Evolutionary conservation across 2,797 vertebrate genomes (phyloP).

Genomic region (Oryzias sinensis): DNA sequence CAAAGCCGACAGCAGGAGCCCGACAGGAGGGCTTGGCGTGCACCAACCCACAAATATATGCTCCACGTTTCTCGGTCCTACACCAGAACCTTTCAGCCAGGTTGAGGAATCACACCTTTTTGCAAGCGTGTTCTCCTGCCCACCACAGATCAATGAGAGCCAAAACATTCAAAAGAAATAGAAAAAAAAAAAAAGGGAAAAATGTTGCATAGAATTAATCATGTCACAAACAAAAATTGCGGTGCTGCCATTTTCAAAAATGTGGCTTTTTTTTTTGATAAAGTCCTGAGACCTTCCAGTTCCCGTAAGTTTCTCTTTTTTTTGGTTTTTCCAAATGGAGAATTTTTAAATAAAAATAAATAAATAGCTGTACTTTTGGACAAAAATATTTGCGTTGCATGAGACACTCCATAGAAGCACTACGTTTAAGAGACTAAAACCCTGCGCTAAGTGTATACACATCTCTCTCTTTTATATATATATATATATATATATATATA

Average conservation of each 20-base stretch:
- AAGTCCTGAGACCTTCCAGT: slow-evolving; percentile 72
- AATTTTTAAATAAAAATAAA: slow-evolving; percentile 43
- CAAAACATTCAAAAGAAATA: neutral
- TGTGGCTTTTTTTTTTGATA: slow-evolving; percentile 45
- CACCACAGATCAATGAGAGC: slow-evolving; percentile 40
- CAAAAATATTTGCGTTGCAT: slow-evolving; percentile 68
- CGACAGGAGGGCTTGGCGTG: slow-evolving; percentile 69
- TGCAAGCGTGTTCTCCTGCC: slow-evolving; percentile 30
- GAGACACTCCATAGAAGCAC: slow-evolving; percentile 63
- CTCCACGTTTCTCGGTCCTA: too few relatives aligned
- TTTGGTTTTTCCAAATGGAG: slow-evolving; percentile 54
- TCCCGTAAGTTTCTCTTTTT: slow-evolving; percentile 26
- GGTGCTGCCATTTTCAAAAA: slow-evolving; percentile 54
- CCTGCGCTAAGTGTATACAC: slow-evolving; percentile 72
- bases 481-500: slow-evolving; percentile 47
- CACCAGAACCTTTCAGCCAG: slow-evolving; percentile 31
- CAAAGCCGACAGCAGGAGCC: slow-evolving; percentile 83
- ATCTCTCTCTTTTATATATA: slow-evolving; percentile 19
- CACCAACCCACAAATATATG: slow-evolving; percentile 42
- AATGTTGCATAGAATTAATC: slow-evolving; percentile 80
- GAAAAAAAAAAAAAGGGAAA: slow-evolving; percentile 18
- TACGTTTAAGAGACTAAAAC: slow-evolving; percentile 71
- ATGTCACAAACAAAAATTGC: slow-evolving; percentile 60
- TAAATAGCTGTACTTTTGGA: slow-evolving; percentile 67
- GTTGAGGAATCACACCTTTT: slow-evolving; percentile 27